These are phyloP conservation scores for Pocillopora meandrina DNA, from an alignment of 92 coral and sea anemone genomes.

Conservation along the genomic window DNA sequence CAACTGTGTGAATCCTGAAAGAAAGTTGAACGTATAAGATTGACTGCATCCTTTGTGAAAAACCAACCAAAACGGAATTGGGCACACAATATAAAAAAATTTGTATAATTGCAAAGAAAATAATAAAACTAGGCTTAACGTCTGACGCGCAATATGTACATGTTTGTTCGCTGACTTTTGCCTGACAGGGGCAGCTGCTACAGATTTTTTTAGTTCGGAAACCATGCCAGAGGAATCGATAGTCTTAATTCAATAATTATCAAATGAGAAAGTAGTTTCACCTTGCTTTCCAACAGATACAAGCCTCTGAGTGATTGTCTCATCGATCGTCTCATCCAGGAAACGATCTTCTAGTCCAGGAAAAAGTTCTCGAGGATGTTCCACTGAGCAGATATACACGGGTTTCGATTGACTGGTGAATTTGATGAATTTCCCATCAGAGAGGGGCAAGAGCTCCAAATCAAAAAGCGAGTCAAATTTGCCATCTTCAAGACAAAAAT, in stretches of 20 bases:
- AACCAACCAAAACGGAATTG: not conserved
- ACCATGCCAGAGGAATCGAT: no score
- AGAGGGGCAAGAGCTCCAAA: conserved; percentile 72
- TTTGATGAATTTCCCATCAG: conserved; percentile 48
- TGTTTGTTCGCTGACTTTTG: no score
- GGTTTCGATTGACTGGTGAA: conserved; percentile 28
- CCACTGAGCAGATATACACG: conserved; percentile 57
- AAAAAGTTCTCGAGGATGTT: conserved; percentile 70
- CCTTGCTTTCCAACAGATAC: conserved; percentile 44
- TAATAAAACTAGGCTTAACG: no score
- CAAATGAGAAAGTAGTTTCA: not conserved
- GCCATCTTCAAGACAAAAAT: conserved; percentile 62
- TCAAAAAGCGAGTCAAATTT: conserved; percentile 46
- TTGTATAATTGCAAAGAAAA: no score
- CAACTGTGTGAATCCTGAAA: conserved; percentile 63
- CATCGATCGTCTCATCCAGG: conserved; percentile 48
- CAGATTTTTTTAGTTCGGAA: not conserved
- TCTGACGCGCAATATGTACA: no score
- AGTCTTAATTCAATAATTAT: not conserved
- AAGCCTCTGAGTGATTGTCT: conserved; percentile 33
- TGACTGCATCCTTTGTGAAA: not conserved
- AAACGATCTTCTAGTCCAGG: conserved; percentile 72
- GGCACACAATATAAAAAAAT: not conserved
- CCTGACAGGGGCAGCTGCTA: not conserved
- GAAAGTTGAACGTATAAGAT: not conserved